Conservation (phyloP, 1,140 invertebrate genomes). For the Latrodectus geometricus region DNA sequence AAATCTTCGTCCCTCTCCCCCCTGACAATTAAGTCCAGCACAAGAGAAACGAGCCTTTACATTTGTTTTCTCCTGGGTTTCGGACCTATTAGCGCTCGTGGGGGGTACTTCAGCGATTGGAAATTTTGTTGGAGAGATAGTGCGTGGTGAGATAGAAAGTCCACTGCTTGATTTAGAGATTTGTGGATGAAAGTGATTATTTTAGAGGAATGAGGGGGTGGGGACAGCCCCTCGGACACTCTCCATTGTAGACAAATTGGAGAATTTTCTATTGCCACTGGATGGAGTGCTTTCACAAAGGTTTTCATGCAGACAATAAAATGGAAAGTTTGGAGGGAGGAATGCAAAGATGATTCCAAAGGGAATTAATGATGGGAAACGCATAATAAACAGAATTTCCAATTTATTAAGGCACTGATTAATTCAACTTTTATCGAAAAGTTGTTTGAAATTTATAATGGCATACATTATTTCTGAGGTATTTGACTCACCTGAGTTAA, state of each 20-base stretch:
- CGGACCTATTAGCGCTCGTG: conserved; percentile 50
- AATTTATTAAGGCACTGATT: background rate
- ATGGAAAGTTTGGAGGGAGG: background rate
- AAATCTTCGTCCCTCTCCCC: conserved; percentile 2
- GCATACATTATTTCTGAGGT: too few species aligned
- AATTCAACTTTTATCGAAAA: background rate
- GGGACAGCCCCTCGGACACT: conserved; percentile 33
- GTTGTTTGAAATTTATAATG: background rate
- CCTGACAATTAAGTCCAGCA: conserved; percentile 52
- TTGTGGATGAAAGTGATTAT: conserved; percentile 52
- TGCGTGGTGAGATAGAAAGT: conserved; percentile 44
- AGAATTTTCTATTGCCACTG: conserved; percentile 53
- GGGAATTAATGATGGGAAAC: background rate
- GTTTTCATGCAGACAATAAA: conserved; percentile 36
- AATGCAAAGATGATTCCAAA: background rate
- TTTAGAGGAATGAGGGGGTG: conserved; percentile 21
- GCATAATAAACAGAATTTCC: background rate
- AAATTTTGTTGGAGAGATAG: conserved; percentile 31
- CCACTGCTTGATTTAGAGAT: conserved; percentile 61
- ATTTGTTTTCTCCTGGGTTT: conserved; percentile 28
- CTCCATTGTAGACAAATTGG: conserved; percentile 36
- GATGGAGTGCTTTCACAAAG: conserved; percentile 50
- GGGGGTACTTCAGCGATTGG: conserved; percentile 48
- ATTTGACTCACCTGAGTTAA: too few species aligned
- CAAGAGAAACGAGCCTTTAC: conserved; percentile 45